phyloP scores from a whole-genome alignment of 2,113 vertebrate species.

The Sterrhoptilus dennistouni region DNA sequence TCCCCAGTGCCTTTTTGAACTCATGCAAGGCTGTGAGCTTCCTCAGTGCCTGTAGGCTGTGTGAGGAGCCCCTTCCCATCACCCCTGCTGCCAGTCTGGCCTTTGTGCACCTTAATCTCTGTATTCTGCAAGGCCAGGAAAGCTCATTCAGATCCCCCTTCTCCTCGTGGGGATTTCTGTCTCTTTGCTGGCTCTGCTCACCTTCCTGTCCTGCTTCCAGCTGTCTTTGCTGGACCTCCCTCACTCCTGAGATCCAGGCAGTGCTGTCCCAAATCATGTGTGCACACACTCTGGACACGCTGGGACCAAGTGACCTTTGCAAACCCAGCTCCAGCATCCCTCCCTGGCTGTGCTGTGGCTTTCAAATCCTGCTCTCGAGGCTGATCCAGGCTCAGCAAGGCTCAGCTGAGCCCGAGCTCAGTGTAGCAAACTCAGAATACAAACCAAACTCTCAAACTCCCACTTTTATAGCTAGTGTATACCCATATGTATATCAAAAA shows the following conservation, averaged over 20 bases:
- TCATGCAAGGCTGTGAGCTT: background rate
- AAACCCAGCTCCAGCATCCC: background rate
- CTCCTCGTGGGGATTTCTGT: background rate
- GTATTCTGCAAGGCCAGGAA: background rate
- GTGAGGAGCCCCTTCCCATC: background rate
- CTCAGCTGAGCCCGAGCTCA: background rate
- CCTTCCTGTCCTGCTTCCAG: background rate
- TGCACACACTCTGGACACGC: background rate
- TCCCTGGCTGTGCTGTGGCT: background rate
- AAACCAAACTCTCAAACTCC: background rate
- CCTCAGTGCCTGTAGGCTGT: background rate
- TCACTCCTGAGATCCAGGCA: background rate
- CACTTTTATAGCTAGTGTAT: background rate
- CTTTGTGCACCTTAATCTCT: background rate
- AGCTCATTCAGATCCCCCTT: background rate
- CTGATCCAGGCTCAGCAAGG: background rate
- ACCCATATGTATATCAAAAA: background rate
- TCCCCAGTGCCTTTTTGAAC: background rate
- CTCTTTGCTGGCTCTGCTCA: background rate
- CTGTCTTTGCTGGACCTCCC: background rate
- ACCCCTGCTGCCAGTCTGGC: background rate
- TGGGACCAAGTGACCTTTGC: constrained; percentile 4
- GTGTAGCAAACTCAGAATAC: background rate
- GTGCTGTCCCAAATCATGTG: background rate
- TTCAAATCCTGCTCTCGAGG: background rate